Base-by-base conservation (phyloP, 2,888 invertebrate species). In the Napeogenes inachia region DNA sequence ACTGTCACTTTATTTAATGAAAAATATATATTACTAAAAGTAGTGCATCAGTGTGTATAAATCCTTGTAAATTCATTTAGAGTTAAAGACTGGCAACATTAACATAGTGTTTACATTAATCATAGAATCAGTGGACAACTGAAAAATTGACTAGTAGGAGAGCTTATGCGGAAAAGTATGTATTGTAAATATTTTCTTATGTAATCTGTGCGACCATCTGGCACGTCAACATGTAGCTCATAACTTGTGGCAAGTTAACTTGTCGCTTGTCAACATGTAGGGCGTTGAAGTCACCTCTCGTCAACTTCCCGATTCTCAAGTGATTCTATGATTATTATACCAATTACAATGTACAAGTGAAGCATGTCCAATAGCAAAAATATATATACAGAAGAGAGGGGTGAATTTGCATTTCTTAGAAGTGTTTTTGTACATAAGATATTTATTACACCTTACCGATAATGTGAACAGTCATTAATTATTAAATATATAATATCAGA, bases 381-480 rank as follows among this genome's bases (percentile, higher is more conserved):
- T 8, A 50, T 50, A 50, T 50, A 50, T 50, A 30, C 2, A 12
- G 12, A 50, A 30, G 50, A 30, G 2, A 12, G 6, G 8, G 4
- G 50, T n/a, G 21, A 8, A 8, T 42, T 42, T 42, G 42, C 42
- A 42, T 42, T 42, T 50, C 50, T 30, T 30, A 30, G 13, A n/a
- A 30, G 30, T 50, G 50, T 54, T 59, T 62, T 60, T 69, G 65
- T 60, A 69, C 56, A 68, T 69, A 68, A 60, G 50, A 63, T 68
- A 70, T 66, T 66, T 62, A 66, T 68, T 67, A 45, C 59, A 13
- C 42, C 54, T 60, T 61, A 64, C 59, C 62, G 61, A 55, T 63
- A 59, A 56, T 58, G 57, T 68, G 65, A 66, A 66, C 65, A 66
- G 64, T 67, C 62, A 62, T 63, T 68, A 62, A 59, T 46, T 33